Conservation (phyloP, 2,797 vertebrate species). For the Ptychobarbus kaznakovi region DNA sequence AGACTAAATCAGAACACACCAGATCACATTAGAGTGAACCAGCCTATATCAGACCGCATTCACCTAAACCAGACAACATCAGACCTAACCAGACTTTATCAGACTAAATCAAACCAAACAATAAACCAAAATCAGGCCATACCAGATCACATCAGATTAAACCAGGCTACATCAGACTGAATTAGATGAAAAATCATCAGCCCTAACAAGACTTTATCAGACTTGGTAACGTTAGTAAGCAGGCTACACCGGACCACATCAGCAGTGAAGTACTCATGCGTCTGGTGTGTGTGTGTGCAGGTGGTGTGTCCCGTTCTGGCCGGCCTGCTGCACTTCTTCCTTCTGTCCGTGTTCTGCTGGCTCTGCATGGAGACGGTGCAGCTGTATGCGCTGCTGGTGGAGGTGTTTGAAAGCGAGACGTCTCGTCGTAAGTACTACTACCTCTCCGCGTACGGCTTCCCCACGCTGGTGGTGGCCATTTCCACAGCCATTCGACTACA, state of each 20-base stretch:
- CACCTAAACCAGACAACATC: not conserved
- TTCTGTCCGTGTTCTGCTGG: conserved; percentile 94
- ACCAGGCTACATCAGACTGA: not conserved
- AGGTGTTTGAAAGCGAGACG: conserved; percentile 91
- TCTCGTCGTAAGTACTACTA: conserved; percentile 91
- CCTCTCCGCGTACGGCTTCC: conserved; percentile 89
- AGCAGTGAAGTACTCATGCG: not conserved
- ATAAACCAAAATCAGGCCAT: too few relatives aligned
- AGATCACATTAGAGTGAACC: not conserved
- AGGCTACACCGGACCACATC: not conserved
- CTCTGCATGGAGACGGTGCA: conserved; percentile 91
- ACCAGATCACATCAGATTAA: not conserved
- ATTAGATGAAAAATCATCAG: not conserved
- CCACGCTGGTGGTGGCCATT: conserved; percentile 89
- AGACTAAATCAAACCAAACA: not conserved
- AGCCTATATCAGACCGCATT: not conserved
- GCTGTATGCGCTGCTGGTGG: conserved; percentile 89
- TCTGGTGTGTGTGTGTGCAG: conserved; percentile 66
- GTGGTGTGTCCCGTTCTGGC: conserved; percentile 90
- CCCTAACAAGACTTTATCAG: not conserved
- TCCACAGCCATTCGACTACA: conserved; percentile 93
- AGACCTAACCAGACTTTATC: not conserved
- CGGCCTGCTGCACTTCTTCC: conserved; percentile 90
- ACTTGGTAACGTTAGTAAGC: too few relatives aligned
- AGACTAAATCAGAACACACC: not conserved